These are phyloP conservation scores for Drosophila nigritarsus DNA, from an alignment of 2,888 invertebrate genomes.

Conservation along the genomic window DNA sequence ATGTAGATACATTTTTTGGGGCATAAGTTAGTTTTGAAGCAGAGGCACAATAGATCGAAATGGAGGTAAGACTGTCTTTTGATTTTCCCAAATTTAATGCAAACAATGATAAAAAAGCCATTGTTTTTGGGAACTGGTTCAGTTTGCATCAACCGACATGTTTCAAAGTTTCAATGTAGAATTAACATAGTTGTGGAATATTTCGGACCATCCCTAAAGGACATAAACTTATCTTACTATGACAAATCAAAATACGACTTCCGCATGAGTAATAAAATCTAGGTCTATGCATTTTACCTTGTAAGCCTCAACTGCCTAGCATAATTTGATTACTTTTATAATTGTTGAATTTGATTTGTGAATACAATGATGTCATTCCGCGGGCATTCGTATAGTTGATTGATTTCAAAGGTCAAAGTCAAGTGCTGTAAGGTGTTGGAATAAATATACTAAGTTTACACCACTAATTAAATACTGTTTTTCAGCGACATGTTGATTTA, in stretches of 20 bases:
- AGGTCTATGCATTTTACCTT: constrained; percentile 10
- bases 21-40: neutral
- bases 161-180: neutral
- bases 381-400: constrained; percentile 24
- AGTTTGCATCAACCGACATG: neutral
- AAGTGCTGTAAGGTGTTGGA: constrained; percentile 44
- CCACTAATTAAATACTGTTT: constrained; percentile 19
- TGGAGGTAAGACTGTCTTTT: neutral
- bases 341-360: constrained; percentile 1
- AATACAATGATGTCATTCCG: constrained; percentile 26
- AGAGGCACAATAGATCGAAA: neutral
- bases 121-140: too few species aligned
- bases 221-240: neutral
- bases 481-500: constrained; percentile 28
- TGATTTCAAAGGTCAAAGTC: constrained; percentile 64
- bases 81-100: neutral
- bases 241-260: neutral
- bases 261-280: neutral
- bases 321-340: constrained; percentile 1
- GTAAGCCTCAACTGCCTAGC: neutral
- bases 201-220: neutral
- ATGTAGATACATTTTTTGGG: neutral
- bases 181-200: neutral
- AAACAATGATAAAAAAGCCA: too few species aligned
- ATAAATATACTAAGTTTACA: constrained; percentile 32